Percentiles rank a stretch among this genome's conserved stretches.
phyloP scores from a whole-genome alignment of 2,888 invertebrate genomes.

The Volucella inanis region DNA sequence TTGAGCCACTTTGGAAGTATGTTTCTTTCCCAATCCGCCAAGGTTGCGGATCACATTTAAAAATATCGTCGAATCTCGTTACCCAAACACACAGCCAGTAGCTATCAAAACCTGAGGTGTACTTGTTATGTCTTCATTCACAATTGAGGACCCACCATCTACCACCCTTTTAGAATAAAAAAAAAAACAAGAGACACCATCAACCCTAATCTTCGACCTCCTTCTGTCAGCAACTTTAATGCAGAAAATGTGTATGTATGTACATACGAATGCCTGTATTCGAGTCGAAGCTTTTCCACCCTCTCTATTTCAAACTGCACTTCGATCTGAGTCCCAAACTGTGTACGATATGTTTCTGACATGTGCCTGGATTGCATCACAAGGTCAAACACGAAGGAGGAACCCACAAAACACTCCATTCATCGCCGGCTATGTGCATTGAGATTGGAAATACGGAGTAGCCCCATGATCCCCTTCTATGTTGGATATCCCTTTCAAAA shows the following conservation, averaged over 20 bases:
- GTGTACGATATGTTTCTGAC: constrained; percentile 31
- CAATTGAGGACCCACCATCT: constrained; percentile 38
- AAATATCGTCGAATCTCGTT: not conserved
- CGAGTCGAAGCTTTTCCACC: too few species aligned
- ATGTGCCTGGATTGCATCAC: constrained; percentile 65
- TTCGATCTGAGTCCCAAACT: constrained; percentile 28
- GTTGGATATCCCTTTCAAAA: constrained; percentile 33
- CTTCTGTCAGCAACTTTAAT: constrained; percentile 25
- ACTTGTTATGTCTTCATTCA: constrained; percentile 47
- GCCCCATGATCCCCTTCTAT: constrained; percentile 13
- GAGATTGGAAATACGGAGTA: not conserved
- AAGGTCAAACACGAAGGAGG: constrained; percentile 64
- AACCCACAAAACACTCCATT: constrained; percentile 25
- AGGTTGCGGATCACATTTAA: not conserved
- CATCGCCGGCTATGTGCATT: constrained; percentile 38
- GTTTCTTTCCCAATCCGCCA: too few species aligned
- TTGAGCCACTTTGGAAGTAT: too few species aligned
- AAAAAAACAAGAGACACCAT: constrained; percentile 6
- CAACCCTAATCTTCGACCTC: constrained; percentile 26
- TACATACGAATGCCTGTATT: too few species aligned
- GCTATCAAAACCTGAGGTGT: constrained; percentile 28
- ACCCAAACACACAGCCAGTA: not conserved
- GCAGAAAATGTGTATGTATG: constrained; percentile 33
- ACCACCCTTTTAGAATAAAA: not conserved
- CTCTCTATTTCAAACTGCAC: constrained; percentile 15